Evolutionary conservation across 2,113 vertebrate genomes (phyloP).

Genomic region (Arothron firmamentum): DNA sequence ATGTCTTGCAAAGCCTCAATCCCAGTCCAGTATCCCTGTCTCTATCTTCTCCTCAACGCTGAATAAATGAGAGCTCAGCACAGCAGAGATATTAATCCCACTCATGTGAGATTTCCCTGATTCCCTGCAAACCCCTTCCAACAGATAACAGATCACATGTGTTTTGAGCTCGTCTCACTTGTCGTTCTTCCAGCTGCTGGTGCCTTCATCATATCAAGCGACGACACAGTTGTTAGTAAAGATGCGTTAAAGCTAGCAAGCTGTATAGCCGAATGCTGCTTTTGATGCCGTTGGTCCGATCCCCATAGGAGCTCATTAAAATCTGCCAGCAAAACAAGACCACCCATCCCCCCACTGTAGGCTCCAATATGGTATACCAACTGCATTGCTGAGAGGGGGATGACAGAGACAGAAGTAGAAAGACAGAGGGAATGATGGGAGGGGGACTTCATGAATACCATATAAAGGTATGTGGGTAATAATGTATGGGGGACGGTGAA

Average conservation of each 20-base stretch:
- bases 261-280: slow-evolving; percentile 31
- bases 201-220: slow-evolving; percentile 23
- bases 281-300: slow-evolving; percentile 59
- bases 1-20: slow-evolving; percentile 1
- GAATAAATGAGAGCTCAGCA: slow-evolving; percentile 30
- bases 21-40: background rate
- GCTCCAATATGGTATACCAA: slow-evolving; percentile 24
- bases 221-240: slow-evolving; percentile 51
- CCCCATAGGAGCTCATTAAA: slow-evolving; percentile 75
- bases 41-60: slow-evolving; percentile 6
- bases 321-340: slow-evolving; percentile 57
- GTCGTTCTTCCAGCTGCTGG: slow-evolving; percentile 4
- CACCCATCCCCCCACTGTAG: slow-evolving; percentile 49
- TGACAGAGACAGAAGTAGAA: slow-evolving; percentile 21
- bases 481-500: slow-evolving; percentile 35
- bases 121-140: slow-evolving; percentile 1
- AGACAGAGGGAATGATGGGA: slow-evolving; percentile 22
- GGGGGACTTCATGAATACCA: slow-evolving; percentile 17
- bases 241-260: slow-evolving; percentile 50
- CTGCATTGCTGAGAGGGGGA: slow-evolving; percentile 24
- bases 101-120: slow-evolving; percentile 16
- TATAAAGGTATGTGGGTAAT: slow-evolving; percentile 41
- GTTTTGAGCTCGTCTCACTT: slow-evolving; percentile 9
- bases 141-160: slow-evolving; percentile 10
- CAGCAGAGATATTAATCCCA: slow-evolving; percentile 30